Conservation (phyloP, 2,888 invertebrate genomes). For the Trachelus iudaicus region DNA sequence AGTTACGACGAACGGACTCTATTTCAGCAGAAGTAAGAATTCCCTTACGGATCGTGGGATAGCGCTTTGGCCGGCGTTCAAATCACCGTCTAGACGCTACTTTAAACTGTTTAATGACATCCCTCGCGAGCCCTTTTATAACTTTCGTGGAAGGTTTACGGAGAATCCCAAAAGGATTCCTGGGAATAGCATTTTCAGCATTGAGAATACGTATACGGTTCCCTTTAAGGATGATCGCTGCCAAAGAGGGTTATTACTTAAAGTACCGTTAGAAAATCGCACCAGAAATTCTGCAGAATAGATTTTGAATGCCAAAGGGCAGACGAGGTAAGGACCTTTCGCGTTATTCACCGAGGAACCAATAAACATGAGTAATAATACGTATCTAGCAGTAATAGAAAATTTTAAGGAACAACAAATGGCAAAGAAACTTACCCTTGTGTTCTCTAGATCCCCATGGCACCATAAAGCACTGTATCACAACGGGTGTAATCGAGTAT, state of each 20-base stretch:
- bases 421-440: neutral
- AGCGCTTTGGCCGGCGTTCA: neutral
- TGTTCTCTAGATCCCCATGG: conserved; percentile 9
- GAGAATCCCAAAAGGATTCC: neutral
- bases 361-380: neutral
- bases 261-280: neutral
- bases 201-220: neutral
- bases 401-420: too few relatives aligned
- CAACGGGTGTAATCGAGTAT: neutral
- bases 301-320: neutral
- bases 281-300: neutral
- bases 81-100: neutral
- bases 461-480: neutral
- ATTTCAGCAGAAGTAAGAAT: neutral
- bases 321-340: neutral
- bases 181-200: neutral
- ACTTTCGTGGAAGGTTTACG: neutral
- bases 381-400: too few relatives aligned
- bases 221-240: neutral
- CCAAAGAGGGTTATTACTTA: neutral
- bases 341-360: neutral
- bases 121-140: neutral
- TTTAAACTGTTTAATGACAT: neutral
- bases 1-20: neutral
- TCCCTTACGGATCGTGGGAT: neutral